phyloP scores from a whole-genome alignment of 2,888 invertebrate genomes.

The Chesias legatella region DNA sequence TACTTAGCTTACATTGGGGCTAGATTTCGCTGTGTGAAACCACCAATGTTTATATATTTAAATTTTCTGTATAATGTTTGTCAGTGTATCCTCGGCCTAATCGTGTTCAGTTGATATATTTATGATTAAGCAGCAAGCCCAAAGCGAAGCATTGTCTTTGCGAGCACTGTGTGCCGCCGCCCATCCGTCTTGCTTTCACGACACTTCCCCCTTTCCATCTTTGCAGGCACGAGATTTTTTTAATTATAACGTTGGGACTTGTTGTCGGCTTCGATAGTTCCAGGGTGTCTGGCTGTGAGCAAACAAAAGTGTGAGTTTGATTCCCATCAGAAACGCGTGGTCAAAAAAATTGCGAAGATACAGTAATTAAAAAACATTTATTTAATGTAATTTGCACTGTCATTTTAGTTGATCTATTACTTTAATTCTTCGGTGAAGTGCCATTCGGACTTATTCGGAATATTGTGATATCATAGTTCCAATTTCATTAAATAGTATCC shows the following conservation, averaged over 20 bases:
- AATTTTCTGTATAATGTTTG: conserved; percentile 1
- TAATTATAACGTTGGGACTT: conserved; percentile 79
- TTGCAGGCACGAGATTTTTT: conserved; percentile 78
- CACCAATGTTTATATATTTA: too few species aligned
- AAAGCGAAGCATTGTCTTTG: conserved; percentile 76
- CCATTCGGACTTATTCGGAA: too few species aligned
- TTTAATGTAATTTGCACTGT: too few species aligned
- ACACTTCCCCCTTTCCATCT: conserved; percentile 77
- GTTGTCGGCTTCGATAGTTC: conserved; percentile 48
- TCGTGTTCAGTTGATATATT: conserved; percentile 74
- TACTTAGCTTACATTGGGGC: too few species aligned
- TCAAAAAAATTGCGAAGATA: too few species aligned
- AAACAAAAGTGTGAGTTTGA: conserved; percentile 35
- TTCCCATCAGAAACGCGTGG: conserved; percentile 14
- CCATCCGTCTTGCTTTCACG: conserved; percentile 75
- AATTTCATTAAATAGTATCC: too few species aligned
- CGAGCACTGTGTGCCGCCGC: conserved; percentile 67
- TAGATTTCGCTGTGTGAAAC: too few species aligned
- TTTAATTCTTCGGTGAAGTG: too few species aligned
- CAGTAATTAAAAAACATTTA: too few species aligned
- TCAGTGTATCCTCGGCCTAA: conserved; percentile 41
- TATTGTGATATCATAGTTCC: too few species aligned
- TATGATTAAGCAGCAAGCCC: conserved; percentile 75
- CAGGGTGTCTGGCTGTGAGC: neutral
- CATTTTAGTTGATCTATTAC: too few species aligned